These are phyloP conservation scores for Pangasius mekongensis DNA, from an alignment of 2,797 vertebrate species.

Conservation along the genomic window DNA sequence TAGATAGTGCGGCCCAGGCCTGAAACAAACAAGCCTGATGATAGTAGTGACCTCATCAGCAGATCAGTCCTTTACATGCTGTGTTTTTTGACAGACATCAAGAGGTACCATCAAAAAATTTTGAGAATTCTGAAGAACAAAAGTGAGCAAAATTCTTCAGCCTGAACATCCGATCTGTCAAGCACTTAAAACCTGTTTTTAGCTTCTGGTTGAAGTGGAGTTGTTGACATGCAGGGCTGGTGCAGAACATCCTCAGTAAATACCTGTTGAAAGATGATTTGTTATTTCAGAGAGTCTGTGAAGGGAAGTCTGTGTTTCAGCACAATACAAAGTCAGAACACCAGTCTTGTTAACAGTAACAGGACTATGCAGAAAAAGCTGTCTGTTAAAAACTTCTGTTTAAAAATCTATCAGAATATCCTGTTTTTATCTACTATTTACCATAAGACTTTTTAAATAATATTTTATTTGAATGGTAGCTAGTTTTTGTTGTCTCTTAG, in stretches of 20 bases:
- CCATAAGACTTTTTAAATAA: neutral
- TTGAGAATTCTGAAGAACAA: neutral
- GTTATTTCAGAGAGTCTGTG: neutral
- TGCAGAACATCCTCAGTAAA: neutral
- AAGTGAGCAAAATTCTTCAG: neutral
- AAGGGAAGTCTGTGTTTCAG: neutral
- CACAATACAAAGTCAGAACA: neutral
- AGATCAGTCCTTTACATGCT: neutral
- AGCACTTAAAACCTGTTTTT: slow-evolving; percentile 16
- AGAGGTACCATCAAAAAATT: neutral
- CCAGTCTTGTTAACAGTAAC: neutral
- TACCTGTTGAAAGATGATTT: neutral
- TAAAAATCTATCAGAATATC: neutral
- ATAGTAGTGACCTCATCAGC: neutral
- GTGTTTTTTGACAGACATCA: neutral
- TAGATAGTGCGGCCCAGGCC: neutral
- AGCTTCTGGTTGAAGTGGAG: neutral
- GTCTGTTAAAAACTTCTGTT: neutral
- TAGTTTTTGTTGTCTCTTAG: neutral
- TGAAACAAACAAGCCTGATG: neutral
- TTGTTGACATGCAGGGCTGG: neutral
- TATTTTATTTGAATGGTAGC: neutral
- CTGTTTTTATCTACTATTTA: neutral
- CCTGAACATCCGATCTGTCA: neutral
- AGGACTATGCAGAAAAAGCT: neutral